Percentiles rank a stretch among this genome's conserved stretches.
These are phyloP conservation scores for Eilema sororculum DNA, from an alignment of 2,888 invertebrate genomes.

Conservation along the genomic window DNA sequence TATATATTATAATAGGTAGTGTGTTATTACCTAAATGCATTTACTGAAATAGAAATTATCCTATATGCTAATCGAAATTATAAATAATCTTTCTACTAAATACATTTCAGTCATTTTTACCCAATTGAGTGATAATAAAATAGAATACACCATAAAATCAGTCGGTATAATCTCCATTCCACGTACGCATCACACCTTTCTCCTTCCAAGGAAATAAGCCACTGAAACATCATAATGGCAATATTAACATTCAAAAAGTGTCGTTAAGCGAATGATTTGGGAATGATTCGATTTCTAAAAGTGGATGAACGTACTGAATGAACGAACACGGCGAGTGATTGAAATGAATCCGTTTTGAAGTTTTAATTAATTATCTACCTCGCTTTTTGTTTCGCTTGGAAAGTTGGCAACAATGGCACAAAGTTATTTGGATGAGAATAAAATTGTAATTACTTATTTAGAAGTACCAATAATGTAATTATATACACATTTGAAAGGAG, in stretches of 20 bases:
- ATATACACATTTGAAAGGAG: background rate
- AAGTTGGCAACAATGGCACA: slow-evolving; percentile 38
- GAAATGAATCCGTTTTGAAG: slow-evolving; percentile 34
- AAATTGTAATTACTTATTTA: slow-evolving; percentile 13
- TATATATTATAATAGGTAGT: too few relatives aligned
- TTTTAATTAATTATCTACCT: slow-evolving; percentile 46
- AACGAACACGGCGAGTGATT: slow-evolving; percentile 29
- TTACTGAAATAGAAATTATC: too few relatives aligned
- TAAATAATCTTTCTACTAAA: background rate
- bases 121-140: slow-evolving; percentile 28
- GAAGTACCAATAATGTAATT: background rate
- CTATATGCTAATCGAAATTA: too few relatives aligned
- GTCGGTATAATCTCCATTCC: too few relatives aligned
- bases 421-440: slow-evolving; percentile 11
- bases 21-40: too few relatives aligned
- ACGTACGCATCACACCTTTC: too few relatives aligned
- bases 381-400: slow-evolving; percentile 36
- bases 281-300: slow-evolving; percentile 51
- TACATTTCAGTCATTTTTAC: background rate
- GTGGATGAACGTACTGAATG: slow-evolving; percentile 59
- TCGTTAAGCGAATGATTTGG: slow-evolving; percentile 63
- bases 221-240: slow-evolving; percentile 66
- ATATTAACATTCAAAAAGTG: slow-evolving; percentile 67
- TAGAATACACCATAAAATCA: too few relatives aligned
- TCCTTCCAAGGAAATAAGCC: slow-evolving; percentile 39